Conservation (phyloP, 2,797 vertebrate genomes). For the Danio choprae region DNA sequence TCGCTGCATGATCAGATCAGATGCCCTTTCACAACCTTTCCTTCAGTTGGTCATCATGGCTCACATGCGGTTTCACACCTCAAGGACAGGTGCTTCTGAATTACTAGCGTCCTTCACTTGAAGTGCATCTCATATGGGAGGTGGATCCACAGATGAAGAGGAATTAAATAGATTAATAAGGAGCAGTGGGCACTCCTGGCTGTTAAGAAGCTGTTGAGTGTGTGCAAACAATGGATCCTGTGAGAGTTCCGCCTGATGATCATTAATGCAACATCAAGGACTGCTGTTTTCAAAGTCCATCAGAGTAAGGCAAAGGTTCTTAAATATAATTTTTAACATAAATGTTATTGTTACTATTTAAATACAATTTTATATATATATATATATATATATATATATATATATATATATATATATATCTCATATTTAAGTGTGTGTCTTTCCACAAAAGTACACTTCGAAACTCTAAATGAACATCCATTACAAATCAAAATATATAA, state of each 20-base stretch:
- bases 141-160: neutral
- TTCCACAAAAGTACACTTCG: no score
- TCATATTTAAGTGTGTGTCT: no score
- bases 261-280: neutral
- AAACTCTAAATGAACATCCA: no score
- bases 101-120: neutral
- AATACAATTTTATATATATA: no score
- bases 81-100: neutral
- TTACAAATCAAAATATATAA: no score
- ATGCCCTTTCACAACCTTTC: neutral
- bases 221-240: neutral
- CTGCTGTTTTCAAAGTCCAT: no score
- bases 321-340: no score
- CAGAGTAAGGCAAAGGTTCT: no score
- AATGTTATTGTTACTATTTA: no score
- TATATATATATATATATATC: no score
- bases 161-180: conserved; percentile 7
- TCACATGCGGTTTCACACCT: neutral
- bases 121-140: neutral
- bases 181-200: neutral
- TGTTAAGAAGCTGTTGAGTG: conserved; percentile 5
- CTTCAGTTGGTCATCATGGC: neutral
- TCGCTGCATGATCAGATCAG: neutral
- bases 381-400: no score
- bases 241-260: conserved; percentile 1